phyloP scores from a whole-genome alignment of 2,113 vertebrate species.

The Kryptolebias marmoratus region DNA sequence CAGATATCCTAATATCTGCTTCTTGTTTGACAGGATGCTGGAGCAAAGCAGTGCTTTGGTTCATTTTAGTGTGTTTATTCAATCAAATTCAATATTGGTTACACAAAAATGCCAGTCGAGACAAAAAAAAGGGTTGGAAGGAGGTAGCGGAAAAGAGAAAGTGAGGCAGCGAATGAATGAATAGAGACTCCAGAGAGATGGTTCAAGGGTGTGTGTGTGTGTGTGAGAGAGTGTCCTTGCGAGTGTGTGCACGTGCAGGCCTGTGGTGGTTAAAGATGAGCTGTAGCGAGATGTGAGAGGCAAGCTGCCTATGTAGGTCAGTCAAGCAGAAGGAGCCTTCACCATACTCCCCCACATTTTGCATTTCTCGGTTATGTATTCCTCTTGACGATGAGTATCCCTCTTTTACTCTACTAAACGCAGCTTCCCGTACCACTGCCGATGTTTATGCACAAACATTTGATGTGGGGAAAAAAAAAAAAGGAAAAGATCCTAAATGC shows the following conservation, averaged over 20 bases:
- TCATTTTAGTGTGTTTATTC: background rate
- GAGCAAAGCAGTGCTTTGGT: conserved; percentile 17
- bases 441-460: conserved; percentile 30
- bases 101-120: conserved; percentile 64
- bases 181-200: conserved; percentile 76
- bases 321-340: conserved; percentile 81
- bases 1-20: background rate
- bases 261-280: conserved; percentile 77
- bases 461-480: conserved; percentile 19
- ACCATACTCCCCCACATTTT: conserved; percentile 81
- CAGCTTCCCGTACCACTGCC: conserved; percentile 42
- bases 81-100: conserved; percentile 40
- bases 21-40: conserved; percentile 30
- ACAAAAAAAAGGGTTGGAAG: conserved; percentile 51
- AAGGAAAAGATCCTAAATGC: conserved; percentile 13
- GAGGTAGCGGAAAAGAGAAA: conserved; percentile 65
- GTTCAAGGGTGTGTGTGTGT: conserved; percentile 66
- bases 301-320: conserved; percentile 86
- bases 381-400: conserved; percentile 40
- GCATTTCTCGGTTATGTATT: conserved; percentile 75
- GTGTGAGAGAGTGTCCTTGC: conserved; percentile 21
- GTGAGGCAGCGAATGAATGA: conserved; percentile 72
- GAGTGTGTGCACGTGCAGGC: conserved; percentile 45
- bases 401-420: conserved; percentile 32
- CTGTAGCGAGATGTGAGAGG: conserved; percentile 77